Evolutionary conservation across 2,113 vertebrate species (phyloP), one percentile per base, ranked within the genome.

Genomic region (Rhipidura dahli): DNA sequence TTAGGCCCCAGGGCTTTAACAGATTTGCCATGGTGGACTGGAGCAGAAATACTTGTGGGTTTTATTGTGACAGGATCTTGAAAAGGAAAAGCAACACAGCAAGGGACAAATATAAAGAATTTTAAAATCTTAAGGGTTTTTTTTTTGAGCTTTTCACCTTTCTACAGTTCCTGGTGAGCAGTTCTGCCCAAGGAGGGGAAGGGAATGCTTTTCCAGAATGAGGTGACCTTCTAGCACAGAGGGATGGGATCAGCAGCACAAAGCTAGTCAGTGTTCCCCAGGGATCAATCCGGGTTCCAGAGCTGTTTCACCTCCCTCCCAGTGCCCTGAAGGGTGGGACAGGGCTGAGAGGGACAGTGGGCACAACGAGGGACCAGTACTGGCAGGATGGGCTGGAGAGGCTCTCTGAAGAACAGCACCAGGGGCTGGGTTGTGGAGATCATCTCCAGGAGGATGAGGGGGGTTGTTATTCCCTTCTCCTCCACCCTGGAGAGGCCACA

Each of bases 231-330:
- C 50, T 27, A 21, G 39, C 49, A 18, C 19, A 14, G 66, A 37
- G 79, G 66, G 56, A 7, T 47, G 54, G 24, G 19, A 13, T 42
- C 23, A 64, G 68, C 44, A 47, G 6, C 37, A 33, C 11, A 9
- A 9, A 60, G 35, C 35, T 31, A 28, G 31, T 40, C 10, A 6
- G 26, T 2, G 47, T 11, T 39, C 44, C 61, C 63, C 40, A 23
- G 59, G 53, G 47, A 51, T 57, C 22, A 0, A 0, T 22, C 19
- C 0, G 1, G 31, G 30, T 18, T 35, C 54, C 42, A 23, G 9
- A 0, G 1, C 37, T 40, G 3, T 28, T n/a, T 20, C n/a, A 39
- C 63, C 68, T 80, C 79, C 59, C 61, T 45, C 1, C 50, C 87
- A 4, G 15, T 17, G 24, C 18, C 26, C 39, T 40, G 63, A 17